Conservation (phyloP, 1,140 invertebrate genomes). For the Arion vulgaris region DNA sequence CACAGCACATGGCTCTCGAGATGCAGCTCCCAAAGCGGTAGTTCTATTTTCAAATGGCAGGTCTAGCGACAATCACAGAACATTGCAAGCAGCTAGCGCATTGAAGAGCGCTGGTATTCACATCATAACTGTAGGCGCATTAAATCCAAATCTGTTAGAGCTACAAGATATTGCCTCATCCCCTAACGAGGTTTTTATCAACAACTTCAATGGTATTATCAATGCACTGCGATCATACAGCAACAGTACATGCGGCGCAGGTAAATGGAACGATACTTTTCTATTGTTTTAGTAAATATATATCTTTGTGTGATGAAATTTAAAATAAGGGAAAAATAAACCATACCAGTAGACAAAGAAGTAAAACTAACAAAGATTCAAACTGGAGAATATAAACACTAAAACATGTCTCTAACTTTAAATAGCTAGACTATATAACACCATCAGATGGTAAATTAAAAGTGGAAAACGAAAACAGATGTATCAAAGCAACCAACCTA, state of each 20-base stretch:
- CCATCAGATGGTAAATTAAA: too few species aligned
- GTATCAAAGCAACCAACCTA: too few species aligned
- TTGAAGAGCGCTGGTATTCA: background rate
- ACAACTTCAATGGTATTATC: background rate
- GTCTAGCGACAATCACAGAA: background rate
- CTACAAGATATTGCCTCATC: background rate
- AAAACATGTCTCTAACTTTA: too few species aligned
- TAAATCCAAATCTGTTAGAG: background rate
- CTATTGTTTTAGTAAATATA: too few species aligned
- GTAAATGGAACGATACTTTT: too few species aligned
- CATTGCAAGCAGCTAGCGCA: background rate
- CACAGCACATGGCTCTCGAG: background rate
- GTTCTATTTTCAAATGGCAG: background rate
- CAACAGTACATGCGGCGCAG: background rate
- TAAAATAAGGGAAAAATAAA: too few species aligned
- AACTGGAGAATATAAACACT: too few species aligned
- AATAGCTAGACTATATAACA: too few species aligned
- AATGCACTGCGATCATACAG: background rate
- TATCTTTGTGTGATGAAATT: too few species aligned
- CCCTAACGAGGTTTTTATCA: background rate
- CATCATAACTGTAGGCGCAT: background rate
- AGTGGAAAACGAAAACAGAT: too few species aligned
- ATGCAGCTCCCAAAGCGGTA: background rate
- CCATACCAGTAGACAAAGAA: too few species aligned
- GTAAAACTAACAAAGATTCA: too few species aligned